Evolutionary conservation across 2,113 vertebrate species (phyloP).

Genomic region (human): DNA sequence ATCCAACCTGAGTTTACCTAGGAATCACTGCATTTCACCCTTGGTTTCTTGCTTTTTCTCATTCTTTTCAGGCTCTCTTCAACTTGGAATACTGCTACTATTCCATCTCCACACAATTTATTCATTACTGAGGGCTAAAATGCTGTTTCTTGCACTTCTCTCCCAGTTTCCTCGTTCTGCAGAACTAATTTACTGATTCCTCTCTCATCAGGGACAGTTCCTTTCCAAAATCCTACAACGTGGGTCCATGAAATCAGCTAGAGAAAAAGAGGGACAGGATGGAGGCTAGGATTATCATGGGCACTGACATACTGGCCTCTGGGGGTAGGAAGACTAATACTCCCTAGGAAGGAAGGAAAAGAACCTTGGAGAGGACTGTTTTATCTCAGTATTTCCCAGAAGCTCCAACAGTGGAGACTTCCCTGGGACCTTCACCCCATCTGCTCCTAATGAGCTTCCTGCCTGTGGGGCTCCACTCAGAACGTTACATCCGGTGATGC

Average conservation of each 20-base stretch:
- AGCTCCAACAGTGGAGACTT: neutral
- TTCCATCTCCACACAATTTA: no score
- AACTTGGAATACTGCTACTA: rapidly evolving
- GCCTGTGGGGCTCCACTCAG: rapidly evolving
- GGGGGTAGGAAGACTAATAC: neutral
- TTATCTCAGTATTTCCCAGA: neutral
- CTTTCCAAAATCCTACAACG: no score
- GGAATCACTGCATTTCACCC: rapidly evolving
- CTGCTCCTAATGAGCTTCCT: neutral
- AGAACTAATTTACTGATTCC: neutral
- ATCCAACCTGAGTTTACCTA: rapidly evolving
- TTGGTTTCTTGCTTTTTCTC: neutral
- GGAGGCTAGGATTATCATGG: neutral
- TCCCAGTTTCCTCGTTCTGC: neutral
- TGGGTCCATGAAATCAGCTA: no score
- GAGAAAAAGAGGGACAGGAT: no score
- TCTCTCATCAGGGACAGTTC: neutral
- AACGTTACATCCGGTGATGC: neutral
- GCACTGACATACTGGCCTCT: neutral
- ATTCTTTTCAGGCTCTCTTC: rapidly evolving
- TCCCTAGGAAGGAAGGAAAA: neutral
- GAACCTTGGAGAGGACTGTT: rapidly evolving
- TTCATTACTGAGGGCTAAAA: rapidly evolving
- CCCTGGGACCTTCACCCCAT: rapidly evolving
- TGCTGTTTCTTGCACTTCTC: rapidly evolving